Percentiles rank a stretch among this genome's conserved stretches.
Conservation (phyloP, 2,888 invertebrate species). For the Cremastobaeus sp. region DNA sequence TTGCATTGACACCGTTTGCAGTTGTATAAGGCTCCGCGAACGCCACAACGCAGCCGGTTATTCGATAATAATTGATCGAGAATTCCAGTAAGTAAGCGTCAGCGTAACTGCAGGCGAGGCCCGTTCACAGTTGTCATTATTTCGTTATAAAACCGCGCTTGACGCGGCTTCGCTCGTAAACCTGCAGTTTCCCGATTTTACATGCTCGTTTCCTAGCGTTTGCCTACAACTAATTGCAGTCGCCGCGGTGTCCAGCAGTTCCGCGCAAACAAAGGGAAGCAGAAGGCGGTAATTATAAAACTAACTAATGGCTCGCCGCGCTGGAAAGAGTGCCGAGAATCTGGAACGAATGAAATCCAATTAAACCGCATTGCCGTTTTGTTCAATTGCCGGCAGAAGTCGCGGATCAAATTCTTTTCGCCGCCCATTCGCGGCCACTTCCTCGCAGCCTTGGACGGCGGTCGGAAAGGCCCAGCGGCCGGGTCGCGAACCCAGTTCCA, state of each 20-base stretch:
- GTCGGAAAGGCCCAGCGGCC: conserved; percentile 34
- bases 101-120: not conserved
- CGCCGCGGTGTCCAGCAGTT: conserved; percentile 10
- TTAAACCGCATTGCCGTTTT: conserved; percentile 54
- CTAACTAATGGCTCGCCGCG: conserved; percentile 48
- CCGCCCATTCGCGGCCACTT: conserved; percentile 41
- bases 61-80: conserved; percentile 36
- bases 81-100: conserved; percentile 12
- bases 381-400: conserved; percentile 42
- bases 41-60: conserved; percentile 25
- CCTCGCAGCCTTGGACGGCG: conserved; percentile 40
- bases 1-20: conserved; percentile 33
- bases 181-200: conserved; percentile 25
- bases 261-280: conserved; percentile 17
- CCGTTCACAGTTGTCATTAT: conserved; percentile 29
- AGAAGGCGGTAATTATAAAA: conserved; percentile 40
- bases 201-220: conserved; percentile 28
- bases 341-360: conserved; percentile 56
- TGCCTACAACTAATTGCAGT: conserved; percentile 36
- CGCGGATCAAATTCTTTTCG: conserved; percentile 31
- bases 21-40: conserved; percentile 32
- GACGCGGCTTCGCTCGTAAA: conserved; percentile 25
- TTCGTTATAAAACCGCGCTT: conserved; percentile 29
- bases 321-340: conserved; percentile 42
- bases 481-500: conserved; percentile 28